Evolutionary conservation across 2,888 invertebrate species (phyloP), one percentile per base, ranked within the genome.

Genomic region (Leucania comma): DNA sequence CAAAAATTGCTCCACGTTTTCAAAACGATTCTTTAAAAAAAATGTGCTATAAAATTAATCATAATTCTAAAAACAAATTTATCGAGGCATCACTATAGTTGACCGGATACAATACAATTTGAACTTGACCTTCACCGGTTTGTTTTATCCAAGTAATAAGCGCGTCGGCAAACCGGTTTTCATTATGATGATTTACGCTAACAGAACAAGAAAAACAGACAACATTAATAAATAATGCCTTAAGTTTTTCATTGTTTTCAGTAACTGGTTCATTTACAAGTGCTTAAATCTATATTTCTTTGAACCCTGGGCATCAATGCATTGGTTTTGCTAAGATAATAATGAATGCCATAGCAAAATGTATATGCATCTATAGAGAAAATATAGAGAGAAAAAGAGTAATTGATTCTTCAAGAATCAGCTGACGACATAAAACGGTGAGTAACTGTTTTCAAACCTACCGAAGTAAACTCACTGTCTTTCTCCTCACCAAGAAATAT

Each of bases 401-500:
- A 48, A 48, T 42, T 48, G n/a, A 48, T n/a, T n/a, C n/a, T 8
- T n/a, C 9, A 20, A n/a, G n/a, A 48, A 48, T 48, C 9, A 9
- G 9, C 6, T 46, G 46, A 6, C 17, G 46, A 8, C n/a, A 5
- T 6, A 17, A 42, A 17, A 17, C 5, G 17, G 8, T 9, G 6
- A n/a, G 3, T n/a, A 48, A 2, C 8, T n/a, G 12, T 10, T n/a
- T 29, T 32, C 42, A 48, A 3, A 56, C 74, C 57, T 46, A 90
- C 91, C 91, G 6, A 92, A 85, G 56, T 90, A 92, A 62, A 78
- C 72, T n/a, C 90, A 90, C 0, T 89, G 89, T 86, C 20, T 48
- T 81, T 88, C 20, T 83, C 82, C 1, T 86, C 87, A 0, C 83
- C 86, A 3, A 88, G 69, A 60, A 90, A 91, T 22, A 91, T 75